Base-by-base conservation (phyloP, 2,113 vertebrate genomes). In the Daboia siamensis region DNA sequence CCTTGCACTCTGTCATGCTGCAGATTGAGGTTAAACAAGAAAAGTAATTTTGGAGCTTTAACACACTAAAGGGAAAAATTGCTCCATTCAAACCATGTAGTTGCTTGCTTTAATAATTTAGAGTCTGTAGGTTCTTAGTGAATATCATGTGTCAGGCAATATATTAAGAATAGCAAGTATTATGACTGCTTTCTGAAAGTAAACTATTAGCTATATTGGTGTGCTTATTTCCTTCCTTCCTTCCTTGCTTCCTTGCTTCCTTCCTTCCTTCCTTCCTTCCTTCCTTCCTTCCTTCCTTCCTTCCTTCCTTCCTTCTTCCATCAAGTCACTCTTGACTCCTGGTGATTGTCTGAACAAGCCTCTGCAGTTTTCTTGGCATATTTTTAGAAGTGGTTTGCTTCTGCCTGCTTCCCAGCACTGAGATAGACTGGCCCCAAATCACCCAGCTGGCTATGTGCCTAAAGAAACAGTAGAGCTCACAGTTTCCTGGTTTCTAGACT, bases 1-100 rank as follows among this genome's bases (percentile, higher is more conserved):
- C 57, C 91, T 91, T 86, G 23, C 10, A 74, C 29, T 29, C 87
- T 87, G n/a, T 69, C 84, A 91, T 89, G 94, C 90, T 87, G 51
- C 46, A 74, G 39, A 46, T 44, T 90, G 86, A 90, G 2, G 1
- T 87, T 93, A 55, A 93, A 80, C 20, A 90, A 90, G 12, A 84
- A 74, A 92, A 15, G 64, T 59, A 56, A 23, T 91, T 64, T 29
- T 64, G 88, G 48, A 93, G 48, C 13, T 80, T 21, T 80, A 80
- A 80, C 17, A 80, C 17, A 44, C 17, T 21, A 80, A 44, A 80
- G 74, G 17, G 74, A 44, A 6, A 80, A 52, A n/a, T 86, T 1
- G 0, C 86, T 88, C 46, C 44, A 2, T 92, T 87, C 57, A 10
- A 69, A 52, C 26, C 74, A 90, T 46, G 48, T 4, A 90, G 15